A percentile compares a stretch with the other conserved stretches of the same genome.
Evolutionary conservation across 2,113 vertebrate species (phyloP).

Genomic region (Limnothrissa miodon): DNA sequence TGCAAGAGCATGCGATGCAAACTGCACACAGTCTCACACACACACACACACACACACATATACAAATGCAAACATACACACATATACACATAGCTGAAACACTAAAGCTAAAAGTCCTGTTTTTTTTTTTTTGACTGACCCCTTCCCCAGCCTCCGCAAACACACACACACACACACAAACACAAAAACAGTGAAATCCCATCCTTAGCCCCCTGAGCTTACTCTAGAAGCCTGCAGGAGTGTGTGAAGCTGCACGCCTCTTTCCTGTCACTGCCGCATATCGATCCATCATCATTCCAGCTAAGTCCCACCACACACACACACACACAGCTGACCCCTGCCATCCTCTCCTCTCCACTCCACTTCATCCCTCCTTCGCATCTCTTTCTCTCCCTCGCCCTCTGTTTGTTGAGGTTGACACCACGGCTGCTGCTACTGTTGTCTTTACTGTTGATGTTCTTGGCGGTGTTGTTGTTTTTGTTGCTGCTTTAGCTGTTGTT

Average conservation of each 20-base stretch:
- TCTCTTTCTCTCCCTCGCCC: neutral
- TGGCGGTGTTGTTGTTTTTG: neutral
- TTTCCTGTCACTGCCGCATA: neutral
- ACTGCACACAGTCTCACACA: neutral
- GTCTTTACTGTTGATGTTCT: neutral
- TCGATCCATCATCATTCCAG: neutral
- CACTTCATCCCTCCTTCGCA: neutral
- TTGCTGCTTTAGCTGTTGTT: neutral
- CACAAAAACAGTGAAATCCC: neutral
- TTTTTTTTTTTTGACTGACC: neutral
- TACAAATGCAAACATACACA: neutral
- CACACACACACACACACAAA: neutral
- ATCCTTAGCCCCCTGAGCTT: neutral
- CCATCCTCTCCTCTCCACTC: neutral
- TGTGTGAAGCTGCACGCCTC: neutral
- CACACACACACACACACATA: neutral
- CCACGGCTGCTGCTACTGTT: neutral
- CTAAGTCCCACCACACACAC: neutral
- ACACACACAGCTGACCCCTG: neutral
- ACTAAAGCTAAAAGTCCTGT: neutral
- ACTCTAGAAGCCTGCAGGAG: neutral
- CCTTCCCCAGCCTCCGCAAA: no score
- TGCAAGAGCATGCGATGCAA: neutral
- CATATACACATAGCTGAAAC: neutral
- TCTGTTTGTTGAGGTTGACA: constrained; percentile 21